Conservation (phyloP, 37 sponge, comb jelly and placozoan species). For the Ianthella basta region DNA sequence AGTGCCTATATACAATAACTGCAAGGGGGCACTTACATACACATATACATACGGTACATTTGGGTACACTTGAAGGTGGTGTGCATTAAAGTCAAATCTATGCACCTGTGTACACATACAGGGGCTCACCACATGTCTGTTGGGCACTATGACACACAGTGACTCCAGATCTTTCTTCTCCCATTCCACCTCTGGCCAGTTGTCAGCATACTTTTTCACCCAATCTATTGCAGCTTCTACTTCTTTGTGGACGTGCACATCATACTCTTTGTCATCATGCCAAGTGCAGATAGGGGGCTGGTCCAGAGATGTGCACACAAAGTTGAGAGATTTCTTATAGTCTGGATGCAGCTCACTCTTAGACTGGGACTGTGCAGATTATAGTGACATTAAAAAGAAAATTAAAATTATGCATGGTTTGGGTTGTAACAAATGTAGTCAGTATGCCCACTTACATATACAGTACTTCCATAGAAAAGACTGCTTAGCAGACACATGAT, state of each 20-base stretch:
- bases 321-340: background rate
- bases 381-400: too few species aligned
- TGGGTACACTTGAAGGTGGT: background rate
- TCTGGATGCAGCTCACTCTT: background rate
- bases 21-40: too few species aligned
- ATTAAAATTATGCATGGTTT: too few species aligned
- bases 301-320: conserved; percentile 18
- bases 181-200: conserved; percentile 60
- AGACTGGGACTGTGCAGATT: background rate
- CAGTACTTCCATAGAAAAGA: conserved; percentile 59
- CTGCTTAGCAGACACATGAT: conserved; percentile 52
- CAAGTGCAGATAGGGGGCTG: background rate
- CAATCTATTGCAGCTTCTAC: conserved; percentile 30
- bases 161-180: background rate
- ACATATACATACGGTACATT: too few species aligned
- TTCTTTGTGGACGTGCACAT: conserved; percentile 30
- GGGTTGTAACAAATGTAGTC: too few species aligned
- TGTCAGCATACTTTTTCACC: conserved; percentile 25
- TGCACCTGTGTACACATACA: too few species aligned
- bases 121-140: conserved; percentile 1
- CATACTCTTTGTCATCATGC: background rate
- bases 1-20: too few species aligned
- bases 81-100: background rate
- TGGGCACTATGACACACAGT: conserved; percentile 38
- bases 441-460: conserved; percentile 5